phyloP scores from a whole-genome alignment of 2,888 invertebrate species.

The Apamea sordens region DNA sequence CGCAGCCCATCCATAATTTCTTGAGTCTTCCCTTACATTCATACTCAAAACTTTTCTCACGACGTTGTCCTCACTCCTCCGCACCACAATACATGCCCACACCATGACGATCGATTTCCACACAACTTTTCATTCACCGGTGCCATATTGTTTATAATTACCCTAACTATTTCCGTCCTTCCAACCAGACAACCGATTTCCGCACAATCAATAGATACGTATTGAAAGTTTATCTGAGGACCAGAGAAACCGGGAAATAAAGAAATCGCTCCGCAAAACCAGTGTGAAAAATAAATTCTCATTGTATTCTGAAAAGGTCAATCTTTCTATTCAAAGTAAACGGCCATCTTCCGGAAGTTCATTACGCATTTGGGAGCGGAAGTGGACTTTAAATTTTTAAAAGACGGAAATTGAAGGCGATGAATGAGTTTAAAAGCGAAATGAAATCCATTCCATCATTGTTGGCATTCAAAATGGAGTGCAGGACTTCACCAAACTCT shows the following conservation, averaged over 20 bases:
- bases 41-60: too few species aligned
- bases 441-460: conserved; percentile 53
- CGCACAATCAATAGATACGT: neutral
- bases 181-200: neutral
- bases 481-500: conserved; percentile 17
- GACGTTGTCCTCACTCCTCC: too few species aligned
- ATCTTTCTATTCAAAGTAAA: conserved; percentile 40
- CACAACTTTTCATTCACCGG: too few species aligned
- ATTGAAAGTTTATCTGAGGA: neutral
- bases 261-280: neutral
- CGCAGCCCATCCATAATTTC: too few species aligned
- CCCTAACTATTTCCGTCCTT: too few species aligned
- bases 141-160: too few species aligned
- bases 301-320: conserved; percentile 15
- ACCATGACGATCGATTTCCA: neutral
- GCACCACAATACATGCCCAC: neutral
- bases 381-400: conserved; percentile 48
- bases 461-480: conserved; percentile 44
- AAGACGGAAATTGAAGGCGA: conserved; percentile 56
- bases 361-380: conserved; percentile 51
- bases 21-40: too few species aligned
- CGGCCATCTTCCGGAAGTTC: conserved; percentile 40
- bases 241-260: neutral
- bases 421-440: conserved; percentile 50
- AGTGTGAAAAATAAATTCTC: conserved; percentile 22